phyloP scores from a whole-genome alignment of 2,113 vertebrate species.

The Scomber colias region DNA sequence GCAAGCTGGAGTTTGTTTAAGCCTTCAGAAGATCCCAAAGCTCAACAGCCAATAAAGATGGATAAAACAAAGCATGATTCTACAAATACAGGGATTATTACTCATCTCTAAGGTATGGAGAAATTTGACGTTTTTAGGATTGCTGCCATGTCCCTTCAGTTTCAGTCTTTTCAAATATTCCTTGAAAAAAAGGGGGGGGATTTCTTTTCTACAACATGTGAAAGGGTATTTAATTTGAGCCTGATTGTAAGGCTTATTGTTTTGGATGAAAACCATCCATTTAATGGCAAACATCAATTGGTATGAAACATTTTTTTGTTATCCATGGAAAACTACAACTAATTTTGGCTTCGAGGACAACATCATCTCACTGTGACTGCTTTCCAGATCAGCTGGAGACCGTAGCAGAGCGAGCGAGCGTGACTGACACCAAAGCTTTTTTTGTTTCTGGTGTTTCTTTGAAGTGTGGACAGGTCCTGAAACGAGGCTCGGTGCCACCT shows the following conservation, averaged over 20 bases:
- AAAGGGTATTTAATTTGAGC: background rate
- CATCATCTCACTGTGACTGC: background rate
- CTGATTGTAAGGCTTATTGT: background rate
- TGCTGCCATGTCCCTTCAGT: background rate
- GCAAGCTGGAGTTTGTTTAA: background rate
- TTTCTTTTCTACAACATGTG: background rate
- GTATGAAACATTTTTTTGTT: background rate
- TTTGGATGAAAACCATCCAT: background rate
- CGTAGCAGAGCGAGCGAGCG: background rate
- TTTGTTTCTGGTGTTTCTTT: slow-evolving; percentile 30
- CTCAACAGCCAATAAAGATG: too few relatives aligned
- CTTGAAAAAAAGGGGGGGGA: too few relatives aligned
- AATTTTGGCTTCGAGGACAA: background rate
- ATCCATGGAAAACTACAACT: background rate
- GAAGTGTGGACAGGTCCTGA: slow-evolving; percentile 15
- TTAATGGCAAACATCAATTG: background rate
- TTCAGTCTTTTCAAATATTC: background rate
- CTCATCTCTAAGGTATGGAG: background rate
- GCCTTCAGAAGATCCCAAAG: too few relatives aligned
- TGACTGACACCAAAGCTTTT: slow-evolving; percentile 20
- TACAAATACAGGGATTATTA: too few relatives aligned
- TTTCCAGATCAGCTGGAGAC: slow-evolving; percentile 21
- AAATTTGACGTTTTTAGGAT: too few relatives aligned
- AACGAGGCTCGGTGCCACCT: slow-evolving; percentile 8
- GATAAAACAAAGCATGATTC: too few relatives aligned